phyloP scores from a whole-genome alignment of 2,113 vertebrate species.

The Symphodus melops region DNA sequence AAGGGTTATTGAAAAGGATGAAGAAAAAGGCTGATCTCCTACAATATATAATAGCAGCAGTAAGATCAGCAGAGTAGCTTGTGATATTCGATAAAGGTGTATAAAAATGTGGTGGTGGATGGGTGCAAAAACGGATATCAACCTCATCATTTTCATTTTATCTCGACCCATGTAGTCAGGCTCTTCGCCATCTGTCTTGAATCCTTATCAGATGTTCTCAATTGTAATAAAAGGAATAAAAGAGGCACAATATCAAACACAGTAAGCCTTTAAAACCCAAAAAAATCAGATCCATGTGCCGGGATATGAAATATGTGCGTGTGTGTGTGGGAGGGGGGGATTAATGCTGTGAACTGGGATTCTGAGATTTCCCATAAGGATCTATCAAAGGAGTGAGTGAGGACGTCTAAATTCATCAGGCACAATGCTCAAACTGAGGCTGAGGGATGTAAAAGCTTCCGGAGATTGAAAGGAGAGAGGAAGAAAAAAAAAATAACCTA shows the following conservation, averaged over 20 bases:
- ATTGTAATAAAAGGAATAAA: slow-evolving; percentile 35
- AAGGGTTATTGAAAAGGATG: neutral
- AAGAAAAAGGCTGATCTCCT: too few relatives aligned
- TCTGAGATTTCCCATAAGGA: slow-evolving; percentile 23
- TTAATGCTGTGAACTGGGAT: slow-evolving; percentile 45
- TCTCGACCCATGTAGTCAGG: slow-evolving; percentile 7
- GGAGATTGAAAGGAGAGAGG: slow-evolving; percentile 21
- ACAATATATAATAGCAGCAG: too few relatives aligned
- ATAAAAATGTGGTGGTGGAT: neutral
- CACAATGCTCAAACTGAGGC: neutral
- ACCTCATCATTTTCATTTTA: slow-evolving; percentile 19
- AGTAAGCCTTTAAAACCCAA: slow-evolving; percentile 15
- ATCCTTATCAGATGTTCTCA: slow-evolving; percentile 44
- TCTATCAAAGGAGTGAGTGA: slow-evolving; percentile 21
- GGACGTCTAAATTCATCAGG: slow-evolving; percentile 35
- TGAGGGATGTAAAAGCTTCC: slow-evolving; percentile 15
- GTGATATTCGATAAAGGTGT: slow-evolving; percentile 16
- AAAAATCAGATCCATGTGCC: slow-evolving; percentile 22
- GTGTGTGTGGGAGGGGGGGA: slow-evolving; percentile 9
- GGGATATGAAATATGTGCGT: slow-evolving; percentile 45
- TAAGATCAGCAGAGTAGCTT: neutral
- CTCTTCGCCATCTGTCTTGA: slow-evolving; percentile 10
- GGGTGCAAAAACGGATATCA: slow-evolving; percentile 11
- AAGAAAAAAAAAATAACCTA: slow-evolving; percentile 3
- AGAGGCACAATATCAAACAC: slow-evolving; percentile 18